These are phyloP conservation scores for Saturnia pavonia DNA, from an alignment of 2,888 invertebrate genomes.

Conservation along the genomic window DNA sequence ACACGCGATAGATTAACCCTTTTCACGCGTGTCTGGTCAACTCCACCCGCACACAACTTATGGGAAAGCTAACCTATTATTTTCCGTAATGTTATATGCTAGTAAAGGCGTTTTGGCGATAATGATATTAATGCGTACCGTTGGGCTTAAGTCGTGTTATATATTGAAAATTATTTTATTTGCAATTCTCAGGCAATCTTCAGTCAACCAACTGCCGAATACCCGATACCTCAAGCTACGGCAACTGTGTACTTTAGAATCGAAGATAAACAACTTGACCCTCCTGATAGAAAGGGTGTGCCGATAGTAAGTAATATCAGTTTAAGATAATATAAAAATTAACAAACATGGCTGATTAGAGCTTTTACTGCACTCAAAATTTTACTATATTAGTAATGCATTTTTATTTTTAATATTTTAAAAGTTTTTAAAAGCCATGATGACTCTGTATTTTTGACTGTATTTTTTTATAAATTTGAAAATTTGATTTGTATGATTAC, in stretches of 20 bases:
- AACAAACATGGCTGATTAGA: not conserved
- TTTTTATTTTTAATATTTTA: too few species aligned
- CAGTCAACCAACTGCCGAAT: slow-evolving; percentile 63
- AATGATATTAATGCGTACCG: too few species aligned
- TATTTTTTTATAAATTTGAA: too few species aligned
- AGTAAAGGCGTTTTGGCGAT: not conserved
- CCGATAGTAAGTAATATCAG: slow-evolving; percentile 45
- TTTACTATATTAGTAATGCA: too few species aligned
- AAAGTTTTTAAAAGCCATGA: too few species aligned
- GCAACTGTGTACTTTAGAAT: slow-evolving; percentile 67
- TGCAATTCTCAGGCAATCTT: slow-evolving; percentile 55
- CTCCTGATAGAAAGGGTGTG: slow-evolving; percentile 37
- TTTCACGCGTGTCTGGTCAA: not conserved
- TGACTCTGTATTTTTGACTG: too few species aligned
- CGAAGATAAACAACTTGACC: slow-evolving; percentile 53
- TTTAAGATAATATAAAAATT: not conserved
- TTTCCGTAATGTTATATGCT: not conserved
- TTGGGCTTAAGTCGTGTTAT: not conserved
- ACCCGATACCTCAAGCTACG: slow-evolving; percentile 69
- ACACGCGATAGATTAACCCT: not conserved
- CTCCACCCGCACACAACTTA: not conserved
- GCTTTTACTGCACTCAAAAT: not conserved
- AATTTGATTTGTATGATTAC: too few species aligned
- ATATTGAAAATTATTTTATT: not conserved
- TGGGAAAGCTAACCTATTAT: too few species aligned